Percentiles rank a stretch among this genome's conserved stretches.
phyloP scores from a whole-genome alignment of 2,113 vertebrate genomes.

The Mus pahari region DNA sequence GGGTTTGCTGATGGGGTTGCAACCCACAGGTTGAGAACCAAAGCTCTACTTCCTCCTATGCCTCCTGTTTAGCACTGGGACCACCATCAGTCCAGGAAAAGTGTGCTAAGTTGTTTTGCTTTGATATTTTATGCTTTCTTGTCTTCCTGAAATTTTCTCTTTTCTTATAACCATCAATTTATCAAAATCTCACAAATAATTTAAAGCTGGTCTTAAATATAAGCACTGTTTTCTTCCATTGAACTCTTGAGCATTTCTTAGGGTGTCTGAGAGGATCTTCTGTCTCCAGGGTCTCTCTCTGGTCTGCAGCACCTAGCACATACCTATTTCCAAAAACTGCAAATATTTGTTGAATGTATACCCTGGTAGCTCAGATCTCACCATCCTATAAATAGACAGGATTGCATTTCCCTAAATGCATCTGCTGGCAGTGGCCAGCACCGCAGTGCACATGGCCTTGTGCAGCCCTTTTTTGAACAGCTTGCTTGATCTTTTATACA shows the following conservation, averaged over 20 bases:
- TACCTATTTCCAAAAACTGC: not conserved
- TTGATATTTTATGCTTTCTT: not conserved
- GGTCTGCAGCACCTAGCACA: not conserved
- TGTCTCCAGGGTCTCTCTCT: not conserved
- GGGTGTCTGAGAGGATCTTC: not conserved
- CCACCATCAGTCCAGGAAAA: not conserved
- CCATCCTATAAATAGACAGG: constrained; percentile 58
- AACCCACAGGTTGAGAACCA: not conserved
- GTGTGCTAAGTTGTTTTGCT: not conserved
- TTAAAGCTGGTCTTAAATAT: constrained; percentile 20
- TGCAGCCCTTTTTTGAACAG: constrained; percentile 45
- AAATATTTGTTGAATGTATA: constrained; percentile 40
- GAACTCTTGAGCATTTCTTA: constrained; percentile 4
- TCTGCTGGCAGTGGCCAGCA: constrained; percentile 16
- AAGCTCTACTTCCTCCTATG: not conserved
- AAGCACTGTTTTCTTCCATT: not conserved
- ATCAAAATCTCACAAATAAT: constrained; percentile 18
- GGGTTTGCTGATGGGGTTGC: fast-evolving
- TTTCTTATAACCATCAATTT: not conserved
- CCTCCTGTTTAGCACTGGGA: not conserved
- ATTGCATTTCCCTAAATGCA: constrained; percentile 62
- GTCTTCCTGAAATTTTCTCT: constrained; percentile 42
- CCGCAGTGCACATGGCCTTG: not conserved
- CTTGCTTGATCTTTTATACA: constrained; percentile 44
- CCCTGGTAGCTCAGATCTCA: not conserved